Percentiles rank a stretch among this genome's conserved stretches.
These are phyloP conservation scores for Salticus scenicus DNA, from an alignment of 2,888 invertebrate genomes.

Conservation along the genomic window DNA sequence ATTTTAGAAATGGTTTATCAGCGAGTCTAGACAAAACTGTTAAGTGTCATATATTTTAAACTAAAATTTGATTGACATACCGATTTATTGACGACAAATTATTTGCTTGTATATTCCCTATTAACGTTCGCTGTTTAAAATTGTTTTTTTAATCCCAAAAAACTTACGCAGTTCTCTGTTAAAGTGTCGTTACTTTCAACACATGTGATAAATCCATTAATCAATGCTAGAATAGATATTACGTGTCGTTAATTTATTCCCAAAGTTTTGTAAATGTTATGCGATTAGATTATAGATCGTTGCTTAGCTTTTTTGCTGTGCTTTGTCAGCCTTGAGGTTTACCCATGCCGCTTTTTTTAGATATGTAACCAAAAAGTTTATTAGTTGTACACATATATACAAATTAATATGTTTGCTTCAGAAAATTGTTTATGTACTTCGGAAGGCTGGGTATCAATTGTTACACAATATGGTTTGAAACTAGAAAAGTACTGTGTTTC, in stretches of 20 bases:
- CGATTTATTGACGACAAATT: constrained; percentile 42
- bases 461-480: too few species aligned
- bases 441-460: too few species aligned
- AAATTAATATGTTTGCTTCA: too few species aligned
- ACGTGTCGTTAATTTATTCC: constrained; percentile 64
- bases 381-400: too few species aligned
- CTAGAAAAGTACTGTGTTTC: too few species aligned
- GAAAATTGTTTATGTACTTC: too few species aligned
- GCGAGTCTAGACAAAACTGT: constrained; percentile 13
- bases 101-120: constrained; percentile 49
- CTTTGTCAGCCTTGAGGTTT: constrained; percentile 60
- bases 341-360: neutral
- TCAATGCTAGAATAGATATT: constrained; percentile 63
- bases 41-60: constrained; percentile 40
- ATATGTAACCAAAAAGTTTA: neutral
- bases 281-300: constrained; percentile 65
- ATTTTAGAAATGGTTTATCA: constrained; percentile 21
- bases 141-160: constrained; percentile 45
- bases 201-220: constrained; percentile 64
- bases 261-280: constrained; percentile 65
- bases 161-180: constrained; percentile 49
- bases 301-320: constrained; percentile 61
- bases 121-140: constrained; percentile 59
- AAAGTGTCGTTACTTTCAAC: constrained; percentile 61
- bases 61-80: constrained; percentile 18